These are phyloP conservation scores for Pempheris klunzingeri DNA, from an alignment of 2,797 vertebrate genomes.

Conservation along the genomic window DNA sequence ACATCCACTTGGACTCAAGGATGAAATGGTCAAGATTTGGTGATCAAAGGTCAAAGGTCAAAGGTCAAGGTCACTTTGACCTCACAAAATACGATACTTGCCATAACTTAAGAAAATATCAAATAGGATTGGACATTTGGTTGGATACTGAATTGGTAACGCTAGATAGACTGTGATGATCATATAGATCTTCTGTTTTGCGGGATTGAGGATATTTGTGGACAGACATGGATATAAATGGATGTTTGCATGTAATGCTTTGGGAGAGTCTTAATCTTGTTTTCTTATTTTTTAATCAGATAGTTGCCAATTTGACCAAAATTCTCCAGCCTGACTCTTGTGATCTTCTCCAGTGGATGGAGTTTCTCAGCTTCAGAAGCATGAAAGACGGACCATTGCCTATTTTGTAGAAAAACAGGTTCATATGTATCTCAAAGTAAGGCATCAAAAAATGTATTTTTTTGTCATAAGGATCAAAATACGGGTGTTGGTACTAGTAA, in stretches of 20 bases:
- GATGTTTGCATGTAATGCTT: background rate
- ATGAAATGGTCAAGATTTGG: no score
- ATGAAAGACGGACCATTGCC: background rate
- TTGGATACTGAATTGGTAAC: no score
- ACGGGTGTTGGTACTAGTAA: background rate
- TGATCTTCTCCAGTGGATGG: background rate
- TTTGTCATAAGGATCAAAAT: background rate
- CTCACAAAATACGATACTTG: no score
- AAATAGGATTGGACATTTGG: no score
- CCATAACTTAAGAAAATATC: no score
- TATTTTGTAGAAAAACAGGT: background rate
- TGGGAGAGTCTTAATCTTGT: background rate
- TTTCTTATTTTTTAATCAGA: background rate
- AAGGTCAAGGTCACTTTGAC: no score
- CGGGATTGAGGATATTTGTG: no score
- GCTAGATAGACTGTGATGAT: no score
- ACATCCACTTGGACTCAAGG: no score
- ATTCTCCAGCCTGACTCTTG: background rate
- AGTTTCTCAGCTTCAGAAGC: background rate
- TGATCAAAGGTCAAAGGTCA: no score
- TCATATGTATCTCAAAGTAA: background rate
- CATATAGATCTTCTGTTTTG: no score
- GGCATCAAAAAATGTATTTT: background rate
- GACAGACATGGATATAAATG: no score
- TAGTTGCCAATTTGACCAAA: background rate